Evolutionary conservation across 2,888 invertebrate genomes (phyloP).

Genomic region (Acrobasis suavella): DNA sequence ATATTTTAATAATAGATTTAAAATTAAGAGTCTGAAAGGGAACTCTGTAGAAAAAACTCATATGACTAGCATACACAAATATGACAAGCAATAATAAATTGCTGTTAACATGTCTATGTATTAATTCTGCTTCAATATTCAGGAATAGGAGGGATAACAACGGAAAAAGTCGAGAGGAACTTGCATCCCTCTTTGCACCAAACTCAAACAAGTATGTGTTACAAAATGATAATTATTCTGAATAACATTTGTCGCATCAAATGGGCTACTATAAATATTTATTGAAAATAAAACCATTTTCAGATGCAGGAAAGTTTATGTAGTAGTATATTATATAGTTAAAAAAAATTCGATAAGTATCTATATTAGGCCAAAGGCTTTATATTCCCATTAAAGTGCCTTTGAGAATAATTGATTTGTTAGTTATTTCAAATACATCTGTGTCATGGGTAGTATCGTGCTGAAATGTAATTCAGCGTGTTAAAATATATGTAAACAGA

Average conservation of each 20-base stretch:
- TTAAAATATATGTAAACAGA: conserved; percentile 33
- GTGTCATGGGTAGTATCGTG: conserved; percentile 12
- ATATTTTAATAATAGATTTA: too few species aligned
- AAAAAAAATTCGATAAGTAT: conserved; percentile 46
- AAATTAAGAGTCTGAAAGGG: too few species aligned
- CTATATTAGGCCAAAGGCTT: conserved; percentile 39
- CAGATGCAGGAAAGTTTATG: conserved; percentile 12
- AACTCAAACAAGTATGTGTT: conserved; percentile 76
- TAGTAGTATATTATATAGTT: conserved; percentile 14
- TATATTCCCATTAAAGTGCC: not conserved
- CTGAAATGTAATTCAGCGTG: conserved; percentile 25
- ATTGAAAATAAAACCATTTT: conserved; percentile 39
- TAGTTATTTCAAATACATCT: conserved; percentile 31
- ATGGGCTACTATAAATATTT: conserved; percentile 59
- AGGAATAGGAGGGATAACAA: conserved; percentile 77
- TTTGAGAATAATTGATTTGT: conserved; percentile 1
- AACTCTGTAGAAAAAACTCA: too few species aligned
- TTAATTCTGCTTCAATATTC: conserved; percentile 54
- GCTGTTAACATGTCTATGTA: not conserved
- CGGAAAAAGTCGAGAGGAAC: conserved; percentile 72
- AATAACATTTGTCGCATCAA: conserved; percentile 40
- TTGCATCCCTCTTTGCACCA: conserved; percentile 68
- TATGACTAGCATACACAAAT: too few species aligned
- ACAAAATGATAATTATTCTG: conserved; percentile 45
- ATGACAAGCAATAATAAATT: not conserved